Evolutionary conservation across 2,797 vertebrate species (phyloP).

Genomic region (Lepus oiostolus): DNA sequence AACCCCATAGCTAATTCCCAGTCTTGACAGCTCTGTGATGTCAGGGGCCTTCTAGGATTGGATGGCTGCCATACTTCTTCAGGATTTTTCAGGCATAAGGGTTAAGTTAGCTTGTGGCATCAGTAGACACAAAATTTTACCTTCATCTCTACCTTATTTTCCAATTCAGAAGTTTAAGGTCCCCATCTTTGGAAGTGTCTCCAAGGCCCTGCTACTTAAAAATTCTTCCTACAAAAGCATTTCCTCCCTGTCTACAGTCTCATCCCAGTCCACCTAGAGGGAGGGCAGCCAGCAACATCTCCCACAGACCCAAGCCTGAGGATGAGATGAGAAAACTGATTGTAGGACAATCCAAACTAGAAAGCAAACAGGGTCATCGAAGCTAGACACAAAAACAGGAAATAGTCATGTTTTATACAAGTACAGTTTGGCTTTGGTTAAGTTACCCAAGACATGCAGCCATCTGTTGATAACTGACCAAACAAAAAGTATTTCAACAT

Average conservation of each 20-base stretch:
- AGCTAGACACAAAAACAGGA: constrained; percentile 71
- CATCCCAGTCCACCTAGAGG: constrained; percentile 13
- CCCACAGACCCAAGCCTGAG: not conserved
- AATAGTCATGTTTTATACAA: constrained; percentile 73
- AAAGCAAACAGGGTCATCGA: constrained; percentile 68
- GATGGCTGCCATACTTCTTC: not conserved
- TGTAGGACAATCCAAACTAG: constrained; percentile 72
- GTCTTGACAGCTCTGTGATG: not conserved
- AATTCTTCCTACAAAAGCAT: not conserved
- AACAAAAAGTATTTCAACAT: constrained; percentile 86
- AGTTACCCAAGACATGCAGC: constrained; percentile 80
- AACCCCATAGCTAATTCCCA: not conserved
- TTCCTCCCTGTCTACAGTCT: not conserved
- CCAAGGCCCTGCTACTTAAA: not conserved
- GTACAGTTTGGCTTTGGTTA: constrained; percentile 70
- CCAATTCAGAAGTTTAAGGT: not conserved
- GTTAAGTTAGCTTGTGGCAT: not conserved
- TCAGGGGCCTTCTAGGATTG: not conserved
- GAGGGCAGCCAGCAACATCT: not conserved
- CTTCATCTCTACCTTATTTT: not conserved
- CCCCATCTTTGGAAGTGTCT: not conserved
- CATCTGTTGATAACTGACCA: constrained; percentile 87
- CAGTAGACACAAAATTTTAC: not conserved
- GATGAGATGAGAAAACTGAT: constrained; percentile 30
- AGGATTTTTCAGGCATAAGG: not conserved